Conservation (phyloP, 2,113 vertebrate genomes). For the Brachypteracias leptosomus region DNA sequence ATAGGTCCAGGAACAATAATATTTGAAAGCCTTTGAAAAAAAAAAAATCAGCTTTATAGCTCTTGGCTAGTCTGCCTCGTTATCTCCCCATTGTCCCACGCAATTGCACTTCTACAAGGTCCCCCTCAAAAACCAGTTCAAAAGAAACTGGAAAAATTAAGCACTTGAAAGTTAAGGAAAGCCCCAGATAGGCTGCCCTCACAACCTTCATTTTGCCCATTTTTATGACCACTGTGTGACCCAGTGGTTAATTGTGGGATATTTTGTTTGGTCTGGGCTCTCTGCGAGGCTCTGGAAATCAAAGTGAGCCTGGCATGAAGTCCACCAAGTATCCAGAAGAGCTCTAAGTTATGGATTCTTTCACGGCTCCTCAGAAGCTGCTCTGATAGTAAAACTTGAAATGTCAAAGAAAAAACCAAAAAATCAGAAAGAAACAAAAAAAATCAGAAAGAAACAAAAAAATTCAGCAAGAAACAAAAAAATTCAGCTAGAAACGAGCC, state of each 20-base stretch:
- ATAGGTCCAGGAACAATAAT: neutral
- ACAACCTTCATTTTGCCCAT: neutral
- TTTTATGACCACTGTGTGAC: neutral
- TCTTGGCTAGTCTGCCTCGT: neutral
- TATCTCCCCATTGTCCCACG: neutral
- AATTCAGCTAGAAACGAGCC: neutral
- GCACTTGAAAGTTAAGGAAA: neutral
- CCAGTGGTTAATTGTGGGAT: accelerated
- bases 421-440: neutral
- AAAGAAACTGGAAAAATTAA: neutral
- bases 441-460: neutral
- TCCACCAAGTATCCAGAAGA: neutral
- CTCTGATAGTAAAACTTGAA: neutral
- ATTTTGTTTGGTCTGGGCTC: accelerated
- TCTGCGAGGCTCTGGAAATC: neutral
- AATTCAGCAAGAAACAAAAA: neutral
- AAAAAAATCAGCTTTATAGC: neutral
- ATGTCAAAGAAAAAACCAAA: neutral
- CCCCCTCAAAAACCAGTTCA: neutral
- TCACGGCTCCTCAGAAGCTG: neutral
- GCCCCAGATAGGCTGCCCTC: neutral
- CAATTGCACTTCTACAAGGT: neutral
- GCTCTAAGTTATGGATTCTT: neutral
- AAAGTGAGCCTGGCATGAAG: accelerated
- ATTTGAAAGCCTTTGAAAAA: slow-evolving; percentile 8